Base-by-base conservation (phyloP, 2,797 vertebrate species). In the Neopelma chrysocephalum region DNA sequence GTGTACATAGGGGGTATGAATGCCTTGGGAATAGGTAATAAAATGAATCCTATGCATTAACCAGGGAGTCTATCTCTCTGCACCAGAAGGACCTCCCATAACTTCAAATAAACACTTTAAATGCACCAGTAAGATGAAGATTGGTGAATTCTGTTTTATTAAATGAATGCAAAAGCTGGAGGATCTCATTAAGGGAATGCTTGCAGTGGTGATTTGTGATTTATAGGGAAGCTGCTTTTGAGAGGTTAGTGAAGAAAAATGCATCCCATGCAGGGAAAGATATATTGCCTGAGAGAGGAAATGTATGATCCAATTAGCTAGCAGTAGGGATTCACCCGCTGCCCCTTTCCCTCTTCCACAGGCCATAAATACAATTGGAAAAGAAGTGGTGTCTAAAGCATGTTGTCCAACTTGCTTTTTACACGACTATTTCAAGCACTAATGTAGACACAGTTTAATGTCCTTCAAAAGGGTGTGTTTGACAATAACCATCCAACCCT, bases 231-330 rank as follows among this genome's bases (percentile, higher is more conserved):
- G 65, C 87, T 82, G 79, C 53, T 92, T 87, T 91, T 90, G 85
- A 87, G 81, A 88, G 80, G 71, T 90, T 94, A 93, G 90, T 70
- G 93, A 92, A 94, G 90, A 96, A 97, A 96, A 96, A 96, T 93
- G 75, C 75, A 48, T 88, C 83, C 78, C 65, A 73, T 92, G 93
- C 79, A 93, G 94, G 65, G 92, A 86, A 94, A 91, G 96, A 96
- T 95, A 50, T 83, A 96, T 94, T 95, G 96, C 88, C 69, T 89
- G 89, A 51, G 87, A 92, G 68, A 82, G 78, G 40, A 95, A 87
- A 93, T 85, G 57, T 92, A 82, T 94, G 65, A 75, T 95, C 90
- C 93, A 95, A 95, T 96, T 96, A 96, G 81, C 83, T 93, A 95
- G 64, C 90, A 75, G 78, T 89, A 95, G 91, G 86, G 57, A 90